Conservation (phyloP, 2,797 vertebrate species). For the Coccyzus lansbergi region DNA sequence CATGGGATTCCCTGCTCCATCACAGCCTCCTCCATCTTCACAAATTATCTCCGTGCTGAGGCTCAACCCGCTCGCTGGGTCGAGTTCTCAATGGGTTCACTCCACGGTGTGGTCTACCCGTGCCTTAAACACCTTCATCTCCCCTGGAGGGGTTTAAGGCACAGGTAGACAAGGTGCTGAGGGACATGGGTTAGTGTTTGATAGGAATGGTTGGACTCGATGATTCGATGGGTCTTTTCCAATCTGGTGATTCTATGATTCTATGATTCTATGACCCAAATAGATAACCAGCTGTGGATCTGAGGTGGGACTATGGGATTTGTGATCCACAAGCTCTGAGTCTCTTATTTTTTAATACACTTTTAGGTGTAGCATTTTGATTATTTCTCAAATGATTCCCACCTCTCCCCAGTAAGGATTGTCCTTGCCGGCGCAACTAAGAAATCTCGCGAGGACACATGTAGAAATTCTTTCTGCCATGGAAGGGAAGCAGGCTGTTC, state of each 20-base stretch:
- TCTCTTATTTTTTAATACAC: background rate
- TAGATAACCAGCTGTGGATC: background rate
- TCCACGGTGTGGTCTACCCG: too few relatives aligned
- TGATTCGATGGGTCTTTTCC: too few relatives aligned
- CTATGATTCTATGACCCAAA: background rate
- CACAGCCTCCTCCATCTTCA: background rate
- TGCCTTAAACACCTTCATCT: too few relatives aligned
- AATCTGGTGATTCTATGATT: too few relatives aligned
- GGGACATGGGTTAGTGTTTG: too few relatives aligned
- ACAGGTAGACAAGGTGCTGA: too few relatives aligned
- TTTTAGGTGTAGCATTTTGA: background rate
- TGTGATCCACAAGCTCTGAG: background rate
- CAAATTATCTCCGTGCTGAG: rapidly evolving
- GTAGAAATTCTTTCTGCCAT: background rate
- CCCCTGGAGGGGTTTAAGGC: too few relatives aligned
- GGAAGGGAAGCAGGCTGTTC: background rate
- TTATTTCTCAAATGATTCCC: background rate
- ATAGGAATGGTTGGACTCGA: too few relatives aligned
- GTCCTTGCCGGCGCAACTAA: rapidly evolving
- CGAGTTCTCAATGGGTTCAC: background rate
- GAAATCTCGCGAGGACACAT: rapidly evolving
- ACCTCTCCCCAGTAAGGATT: background rate
- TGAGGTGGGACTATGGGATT: background rate
- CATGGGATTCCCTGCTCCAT: background rate
- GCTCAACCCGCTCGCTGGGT: background rate